Percentiles rank a stretch among this genome's conserved stretches.
Evolutionary conservation across 2,797 vertebrate species (phyloP).

Genomic region (Brachyalestes nurse): DNA sequence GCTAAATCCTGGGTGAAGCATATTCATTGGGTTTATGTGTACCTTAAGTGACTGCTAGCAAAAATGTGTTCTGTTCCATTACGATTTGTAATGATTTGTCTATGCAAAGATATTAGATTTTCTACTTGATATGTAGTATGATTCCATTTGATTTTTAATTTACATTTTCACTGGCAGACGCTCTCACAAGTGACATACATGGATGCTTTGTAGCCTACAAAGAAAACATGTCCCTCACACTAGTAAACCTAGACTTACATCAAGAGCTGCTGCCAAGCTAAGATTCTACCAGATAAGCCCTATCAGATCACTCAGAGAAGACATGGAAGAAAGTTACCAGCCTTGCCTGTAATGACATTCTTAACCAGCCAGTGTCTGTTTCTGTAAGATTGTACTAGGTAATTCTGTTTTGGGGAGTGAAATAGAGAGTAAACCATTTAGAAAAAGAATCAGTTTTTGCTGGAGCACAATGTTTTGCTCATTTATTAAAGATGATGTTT

Average conservation of each 20-base stretch:
- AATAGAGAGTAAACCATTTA: slow-evolving; percentile 2
- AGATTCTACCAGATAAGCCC: too few species aligned
- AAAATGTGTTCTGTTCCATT: too few species aligned
- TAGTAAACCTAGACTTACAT: too few species aligned
- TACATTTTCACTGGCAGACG: too few species aligned
- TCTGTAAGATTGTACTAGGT: background rate
- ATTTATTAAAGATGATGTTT: slow-evolving; percentile 28
- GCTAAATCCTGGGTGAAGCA: background rate
- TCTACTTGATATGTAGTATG: background rate
- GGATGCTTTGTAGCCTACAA: too few species aligned
- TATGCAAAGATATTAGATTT: slow-evolving; percentile 11
- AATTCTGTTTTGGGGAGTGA: background rate
- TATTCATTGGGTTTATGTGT: background rate
- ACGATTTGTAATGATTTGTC: background rate
- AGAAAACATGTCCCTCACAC: too few species aligned
- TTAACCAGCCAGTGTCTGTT: background rate
- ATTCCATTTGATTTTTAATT: background rate
- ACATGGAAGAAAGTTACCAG: too few species aligned
- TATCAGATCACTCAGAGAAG: too few species aligned
- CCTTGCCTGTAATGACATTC: background rate
- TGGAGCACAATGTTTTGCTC: background rate
- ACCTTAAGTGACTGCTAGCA: too few species aligned
- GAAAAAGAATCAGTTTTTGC: background rate
- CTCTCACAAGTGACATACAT: too few species aligned
- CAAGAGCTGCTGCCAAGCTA: too few species aligned